A percentile compares a stretch with the other conserved stretches of the same genome.
phyloP scores from a whole-genome alignment of 2,113 vertebrate species.

The Sebastes fasciatus region DNA sequence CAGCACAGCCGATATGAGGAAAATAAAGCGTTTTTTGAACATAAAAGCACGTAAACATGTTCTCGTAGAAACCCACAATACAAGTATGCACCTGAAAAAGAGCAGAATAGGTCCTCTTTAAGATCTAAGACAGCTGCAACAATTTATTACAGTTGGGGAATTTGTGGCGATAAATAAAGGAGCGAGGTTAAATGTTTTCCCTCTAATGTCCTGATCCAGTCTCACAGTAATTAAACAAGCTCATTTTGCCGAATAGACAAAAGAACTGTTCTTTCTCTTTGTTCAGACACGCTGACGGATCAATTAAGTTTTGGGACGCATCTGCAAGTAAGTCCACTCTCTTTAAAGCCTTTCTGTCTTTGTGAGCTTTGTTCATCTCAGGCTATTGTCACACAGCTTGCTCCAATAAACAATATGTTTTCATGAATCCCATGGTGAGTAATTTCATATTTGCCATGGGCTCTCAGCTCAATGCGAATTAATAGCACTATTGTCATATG shows the following conservation, averaged over 20 bases:
- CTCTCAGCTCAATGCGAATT: neutral
- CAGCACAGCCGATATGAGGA: too few species aligned
- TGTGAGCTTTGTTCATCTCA: neutral
- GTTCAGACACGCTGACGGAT: conserved; percentile 95
- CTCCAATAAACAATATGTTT: neutral
- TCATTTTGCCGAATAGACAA: neutral
- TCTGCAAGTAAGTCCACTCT: conserved; percentile 88
- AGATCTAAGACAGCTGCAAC: neutral
- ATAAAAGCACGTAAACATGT: too few species aligned
- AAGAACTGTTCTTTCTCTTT: conserved; percentile 23
- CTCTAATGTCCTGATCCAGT: neutral
- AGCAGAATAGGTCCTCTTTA: too few species aligned
- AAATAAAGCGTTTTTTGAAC: too few species aligned
- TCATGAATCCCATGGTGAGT: neutral
- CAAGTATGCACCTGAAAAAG: too few species aligned
- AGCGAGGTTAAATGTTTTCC: neutral
- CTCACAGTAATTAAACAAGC: neutral
- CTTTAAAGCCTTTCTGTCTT: neutral
- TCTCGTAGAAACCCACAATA: too few species aligned
- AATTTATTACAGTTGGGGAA: neutral
- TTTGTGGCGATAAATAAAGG: neutral
- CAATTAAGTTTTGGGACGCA: conserved; percentile 94
- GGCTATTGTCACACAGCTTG: conserved; percentile 4
- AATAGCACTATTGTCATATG: conserved; percentile 4
- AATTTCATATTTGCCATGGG: conserved; percentile 17